Base-by-base conservation (phyloP, 2,888 invertebrate genomes). In the Drosophila kambysellisi region DNA sequence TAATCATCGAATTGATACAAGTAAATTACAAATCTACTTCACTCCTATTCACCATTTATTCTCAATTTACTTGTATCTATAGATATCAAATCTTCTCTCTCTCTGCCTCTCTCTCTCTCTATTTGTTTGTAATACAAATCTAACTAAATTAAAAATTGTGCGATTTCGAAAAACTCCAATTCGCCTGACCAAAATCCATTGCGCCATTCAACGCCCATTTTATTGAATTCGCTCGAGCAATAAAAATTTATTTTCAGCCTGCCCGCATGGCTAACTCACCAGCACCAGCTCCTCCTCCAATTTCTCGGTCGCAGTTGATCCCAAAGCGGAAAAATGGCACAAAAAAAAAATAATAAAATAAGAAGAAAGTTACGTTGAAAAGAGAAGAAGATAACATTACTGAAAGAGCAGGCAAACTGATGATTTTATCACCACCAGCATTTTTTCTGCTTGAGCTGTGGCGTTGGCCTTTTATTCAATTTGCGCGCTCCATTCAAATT, bases 381-480 rank as follows among this genome's bases (percentile, higher is more conserved):
- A 46, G 48, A 52, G 29, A 56, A 53, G 51, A 30, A 54, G 52
- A 67, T 54, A 41, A 62, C 51, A 56, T 39, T 53, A 48, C 37
- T 52, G 60, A 67, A 65, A 58, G 68, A 66, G 70, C 59, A 37
- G 62, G 74, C 57, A 71, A 78, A 69, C 79, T 87, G 82, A 83
- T 76, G 79, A 79, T 83, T 83, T 87, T 83, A 83, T 83, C 83
- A 79, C 74, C 62, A 64, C 79, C 79, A 67, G 82, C 84, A 83
- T 71, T 87, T 83, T 86, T 83, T 83, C 75, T 67, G 83, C 82
- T 78, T 86, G 83, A 83, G 58, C 81, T 79, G 80, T 60, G 80
- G 74, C 77, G 61, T 69, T 81, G 81, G 73, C 83, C 83, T 71
- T 86, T 87, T 83, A 83, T 83, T 87, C 87, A 87, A 87, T 83